Conservation (phyloP, 1,140 invertebrate species). For the Alviniconcha marisindica region DNA sequence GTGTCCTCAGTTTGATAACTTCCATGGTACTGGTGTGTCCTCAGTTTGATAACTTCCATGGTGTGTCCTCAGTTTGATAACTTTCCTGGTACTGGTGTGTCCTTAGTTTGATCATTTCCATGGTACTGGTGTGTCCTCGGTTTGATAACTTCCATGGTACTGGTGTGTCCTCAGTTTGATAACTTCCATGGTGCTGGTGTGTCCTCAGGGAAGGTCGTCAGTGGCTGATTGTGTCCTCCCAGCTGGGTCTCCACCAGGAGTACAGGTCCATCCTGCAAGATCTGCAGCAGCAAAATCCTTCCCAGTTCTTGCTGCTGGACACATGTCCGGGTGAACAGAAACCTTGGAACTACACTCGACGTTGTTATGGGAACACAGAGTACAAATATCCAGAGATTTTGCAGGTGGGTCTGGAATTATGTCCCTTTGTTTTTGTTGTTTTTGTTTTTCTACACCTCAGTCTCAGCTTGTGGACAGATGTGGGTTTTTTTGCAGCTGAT, state of each 20-base stretch:
- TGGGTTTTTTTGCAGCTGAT: too few relatives aligned
- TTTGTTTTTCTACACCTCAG: not conserved
- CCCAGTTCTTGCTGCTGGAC: constrained; percentile 80
- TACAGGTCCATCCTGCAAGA: constrained; percentile 78
- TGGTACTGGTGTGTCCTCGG: too few relatives aligned
- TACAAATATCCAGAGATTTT: constrained; percentile 89
- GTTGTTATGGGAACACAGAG: constrained; percentile 78
- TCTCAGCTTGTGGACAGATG: not conserved
- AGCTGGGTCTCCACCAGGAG: constrained; percentile 88
- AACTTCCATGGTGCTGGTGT: constrained; percentile 41
- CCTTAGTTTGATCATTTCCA: too few relatives aligned
- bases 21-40: too few relatives aligned
- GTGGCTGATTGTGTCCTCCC: constrained; percentile 86
- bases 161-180: too few relatives aligned
- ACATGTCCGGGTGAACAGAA: constrained; percentile 78
- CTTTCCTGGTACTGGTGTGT: too few relatives aligned
- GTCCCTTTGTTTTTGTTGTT: not conserved
- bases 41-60: too few relatives aligned
- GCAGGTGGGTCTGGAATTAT: constrained; percentile 76
- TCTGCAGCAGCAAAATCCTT: not conserved
- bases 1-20: too few relatives aligned
- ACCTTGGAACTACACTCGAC: constrained; percentile 80
- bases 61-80: too few relatives aligned
- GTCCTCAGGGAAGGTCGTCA: constrained; percentile 67
- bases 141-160: too few relatives aligned